Percentiles rank a stretch among this genome's conserved stretches.
phyloP scores from a whole-genome alignment of 2,113 vertebrate genomes.

The Thunnus thynnus region DNA sequence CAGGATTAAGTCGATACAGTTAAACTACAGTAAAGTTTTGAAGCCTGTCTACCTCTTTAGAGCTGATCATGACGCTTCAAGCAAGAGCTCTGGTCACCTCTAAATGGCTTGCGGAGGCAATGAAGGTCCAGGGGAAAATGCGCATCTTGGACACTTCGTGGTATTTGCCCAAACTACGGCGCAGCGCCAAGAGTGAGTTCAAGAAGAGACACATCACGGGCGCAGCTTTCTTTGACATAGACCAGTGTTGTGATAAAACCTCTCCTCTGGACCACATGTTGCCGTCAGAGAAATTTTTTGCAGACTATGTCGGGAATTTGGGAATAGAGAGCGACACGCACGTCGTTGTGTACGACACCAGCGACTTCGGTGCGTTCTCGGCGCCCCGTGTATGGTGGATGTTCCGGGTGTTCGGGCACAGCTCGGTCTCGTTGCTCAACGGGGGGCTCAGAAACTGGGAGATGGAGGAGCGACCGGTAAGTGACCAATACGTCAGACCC shows the following conservation, averaged over 20 bases:
- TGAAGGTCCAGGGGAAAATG: constrained; percentile 79
- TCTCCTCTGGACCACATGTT: constrained; percentile 94
- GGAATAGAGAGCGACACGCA: constrained; percentile 89
- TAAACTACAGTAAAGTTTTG: background rate
- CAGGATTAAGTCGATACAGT: background rate
- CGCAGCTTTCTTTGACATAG: constrained; percentile 92
- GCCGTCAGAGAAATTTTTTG: constrained; percentile 85
- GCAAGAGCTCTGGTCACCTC: constrained; percentile 87
- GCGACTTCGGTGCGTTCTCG: constrained; percentile 90
- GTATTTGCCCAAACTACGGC: constrained; percentile 91
- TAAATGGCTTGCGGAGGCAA: constrained; percentile 89
- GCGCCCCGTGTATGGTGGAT: constrained; percentile 97
- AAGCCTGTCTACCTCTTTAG: background rate
- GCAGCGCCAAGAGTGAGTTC: constrained; percentile 87
- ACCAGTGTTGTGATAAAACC: constrained; percentile 90
- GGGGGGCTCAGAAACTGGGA: constrained; percentile 91
- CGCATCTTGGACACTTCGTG: constrained; percentile 93
- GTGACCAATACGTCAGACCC: constrained; percentile 73
- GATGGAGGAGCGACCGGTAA: constrained; percentile 82
- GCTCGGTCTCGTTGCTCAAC: constrained; percentile 89
- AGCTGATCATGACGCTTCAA: constrained; percentile 84
- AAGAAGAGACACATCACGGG: constrained; percentile 89
- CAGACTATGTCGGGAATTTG: constrained; percentile 88
- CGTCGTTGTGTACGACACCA: constrained; percentile 93
- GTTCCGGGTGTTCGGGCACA: constrained; percentile 94